Percentiles rank a stretch among this genome's conserved stretches.
These are phyloP conservation scores for Capromys pilorides DNA, from an alignment of 2,797 vertebrate genomes.

Conservation along the genomic window DNA sequence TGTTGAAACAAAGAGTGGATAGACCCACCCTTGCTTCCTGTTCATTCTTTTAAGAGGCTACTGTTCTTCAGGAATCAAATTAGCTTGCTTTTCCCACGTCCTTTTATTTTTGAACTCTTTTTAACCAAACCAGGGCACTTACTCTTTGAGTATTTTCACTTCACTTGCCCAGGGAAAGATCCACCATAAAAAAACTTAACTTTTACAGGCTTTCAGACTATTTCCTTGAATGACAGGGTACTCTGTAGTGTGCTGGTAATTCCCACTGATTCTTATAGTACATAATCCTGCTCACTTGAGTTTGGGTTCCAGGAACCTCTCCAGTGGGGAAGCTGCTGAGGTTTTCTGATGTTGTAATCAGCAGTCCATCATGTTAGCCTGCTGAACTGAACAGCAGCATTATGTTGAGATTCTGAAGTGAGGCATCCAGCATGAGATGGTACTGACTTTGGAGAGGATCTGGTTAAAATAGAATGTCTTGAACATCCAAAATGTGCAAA, in stretches of 20 bases:
- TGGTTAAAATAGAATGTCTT: constrained; percentile 59
- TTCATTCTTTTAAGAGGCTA: constrained; percentile 59
- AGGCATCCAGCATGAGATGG: constrained; percentile 42
- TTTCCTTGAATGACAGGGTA: constrained; percentile 39
- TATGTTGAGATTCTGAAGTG: constrained; percentile 58
- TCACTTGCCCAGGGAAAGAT: constrained; percentile 53
- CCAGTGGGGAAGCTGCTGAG: constrained; percentile 66
- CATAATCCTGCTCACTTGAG: constrained; percentile 63
- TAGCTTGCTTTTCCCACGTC: constrained; percentile 54
- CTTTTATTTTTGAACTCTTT: constrained; percentile 58
- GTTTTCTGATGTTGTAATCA: constrained; percentile 73
- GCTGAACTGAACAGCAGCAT: constrained; percentile 23
- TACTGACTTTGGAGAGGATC: neutral
- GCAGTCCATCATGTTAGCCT: constrained; percentile 51
- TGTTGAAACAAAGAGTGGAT: constrained; percentile 63
- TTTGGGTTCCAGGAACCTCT: constrained; percentile 70
- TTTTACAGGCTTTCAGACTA: neutral
- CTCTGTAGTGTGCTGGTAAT: constrained; percentile 64
- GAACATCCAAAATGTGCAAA: neutral
- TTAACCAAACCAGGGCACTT: constrained; percentile 48
- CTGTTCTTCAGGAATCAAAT: constrained; percentile 64
- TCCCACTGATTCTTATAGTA: constrained; percentile 63
- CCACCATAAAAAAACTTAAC: constrained; percentile 47
- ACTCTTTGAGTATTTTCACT: constrained; percentile 60
- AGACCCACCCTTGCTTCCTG: constrained; percentile 64